Evolutionary conservation across 2,888 invertebrate species (phyloP).

Genomic region (Gymnocheta viridis): DNA sequence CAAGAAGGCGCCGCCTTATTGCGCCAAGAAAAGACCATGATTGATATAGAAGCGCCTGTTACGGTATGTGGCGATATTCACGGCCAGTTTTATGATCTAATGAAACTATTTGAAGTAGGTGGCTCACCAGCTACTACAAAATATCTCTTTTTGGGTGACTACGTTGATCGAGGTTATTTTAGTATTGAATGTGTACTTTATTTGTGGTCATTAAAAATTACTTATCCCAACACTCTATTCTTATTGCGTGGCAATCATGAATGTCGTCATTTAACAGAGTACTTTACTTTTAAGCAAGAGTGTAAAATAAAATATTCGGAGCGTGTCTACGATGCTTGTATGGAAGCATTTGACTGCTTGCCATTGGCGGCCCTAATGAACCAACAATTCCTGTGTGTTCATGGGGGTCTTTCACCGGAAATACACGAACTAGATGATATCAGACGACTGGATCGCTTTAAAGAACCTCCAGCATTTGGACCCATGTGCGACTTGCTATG

Average conservation of each 20-base stretch:
- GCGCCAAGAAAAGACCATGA: constrained; percentile 96
- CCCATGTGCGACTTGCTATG: constrained; percentile 99
- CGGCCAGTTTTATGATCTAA: constrained; percentile 99
- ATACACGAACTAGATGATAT: constrained; percentile 99
- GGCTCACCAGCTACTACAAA: constrained; percentile 98
- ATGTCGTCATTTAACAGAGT: constrained; percentile 99
- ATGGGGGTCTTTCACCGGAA: constrained; percentile 99
- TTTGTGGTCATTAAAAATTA: constrained; percentile 98
- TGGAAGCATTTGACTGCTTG: constrained; percentile 99
- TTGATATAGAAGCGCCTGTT: constrained; percentile 99
- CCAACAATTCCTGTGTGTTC: constrained; percentile 99
- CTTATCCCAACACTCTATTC: constrained; percentile 98
- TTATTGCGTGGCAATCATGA: constrained; percentile 99
- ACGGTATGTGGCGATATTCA: constrained; percentile 99
- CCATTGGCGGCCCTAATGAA: constrained; percentile 99
- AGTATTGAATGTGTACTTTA: constrained; percentile 93
- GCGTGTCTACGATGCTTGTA: constrained; percentile 99
- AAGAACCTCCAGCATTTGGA: constrained; percentile 99
- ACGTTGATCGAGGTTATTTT: constrained; percentile 98
- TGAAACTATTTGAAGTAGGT: constrained; percentile 98
- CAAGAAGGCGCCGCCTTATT: constrained; percentile 96
- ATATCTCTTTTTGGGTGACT: constrained; percentile 99
- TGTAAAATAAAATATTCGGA: constrained; percentile 99
- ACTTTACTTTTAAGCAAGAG: constrained; percentile 99
- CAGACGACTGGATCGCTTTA: constrained; percentile 98